Evolutionary conservation across 1,140 invertebrate genomes (phyloP), one percentile per base, ranked within the genome.

Genomic region (Ips nitidus): DNA sequence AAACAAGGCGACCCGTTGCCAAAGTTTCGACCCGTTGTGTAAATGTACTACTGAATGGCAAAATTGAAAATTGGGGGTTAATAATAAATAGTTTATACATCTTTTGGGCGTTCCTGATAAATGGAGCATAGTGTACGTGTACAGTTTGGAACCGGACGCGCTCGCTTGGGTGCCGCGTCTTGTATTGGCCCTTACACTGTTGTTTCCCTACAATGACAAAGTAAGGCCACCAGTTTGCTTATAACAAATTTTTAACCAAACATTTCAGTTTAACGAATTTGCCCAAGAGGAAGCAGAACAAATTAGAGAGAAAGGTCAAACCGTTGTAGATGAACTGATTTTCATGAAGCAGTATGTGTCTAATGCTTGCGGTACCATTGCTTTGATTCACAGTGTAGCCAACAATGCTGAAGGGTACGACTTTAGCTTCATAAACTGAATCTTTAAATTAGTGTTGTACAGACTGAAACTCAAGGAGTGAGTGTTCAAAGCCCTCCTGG

Each of bases 321-420:
- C 84, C 64, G 71, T 88, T 62, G 84, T 87, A 2, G 80, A 84
- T 22, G 85, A 89, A 76, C 79, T 98, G 53, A 98, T 92, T 81
- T 95, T 92, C 81, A 89, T 98, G 84, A 94, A 94, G 76, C 97
- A 99, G 81, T 90, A 89, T 62, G 90, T 98, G 56, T 89, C 89
- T 47, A 99, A 99, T 86, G 95, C 97, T 2, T 98, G 97, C 84
- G 97, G 97, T 39, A 97, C 95, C 1, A 89, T 98, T 69, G 97
- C 95, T 41, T 82, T 98, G 41, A 89, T 98, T 52, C 96, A 98
- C 80, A 86, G 88, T 75, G 81, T 93, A 66, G 89, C 89, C 2
- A 93, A 93, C 78, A 91, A 90, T 76, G 80, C 84, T 47, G 89
- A 91, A 38, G 71, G 73, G 86, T 87, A 80, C 37, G 22, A 55